Evolutionary conservation across 2,113 vertebrate species (phyloP).

Genomic region (Mobula birostris): DNA sequence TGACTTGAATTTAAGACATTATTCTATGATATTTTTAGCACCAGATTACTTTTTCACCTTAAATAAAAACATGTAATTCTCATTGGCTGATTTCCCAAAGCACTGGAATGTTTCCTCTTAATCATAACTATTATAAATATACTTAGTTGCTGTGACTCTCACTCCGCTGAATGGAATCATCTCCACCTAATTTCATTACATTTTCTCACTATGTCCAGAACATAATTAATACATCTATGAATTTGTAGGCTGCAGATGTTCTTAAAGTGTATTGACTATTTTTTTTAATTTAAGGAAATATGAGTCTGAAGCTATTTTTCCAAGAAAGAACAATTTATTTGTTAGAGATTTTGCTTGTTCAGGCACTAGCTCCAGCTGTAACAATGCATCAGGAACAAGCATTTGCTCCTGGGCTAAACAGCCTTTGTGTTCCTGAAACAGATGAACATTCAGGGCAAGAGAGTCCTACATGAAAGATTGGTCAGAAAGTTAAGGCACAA

Average conservation of each 20-base stretch:
- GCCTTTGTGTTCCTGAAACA: not conserved
- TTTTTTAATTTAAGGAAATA: not conserved
- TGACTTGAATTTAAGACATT: not conserved
- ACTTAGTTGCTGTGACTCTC: not conserved
- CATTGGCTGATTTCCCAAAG: slow-evolving; percentile 1
- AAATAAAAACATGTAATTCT: not conserved
- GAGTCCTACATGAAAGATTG: not conserved
- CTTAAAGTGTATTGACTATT: not conserved
- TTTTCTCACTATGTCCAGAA: not conserved
- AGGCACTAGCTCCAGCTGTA: not conserved
- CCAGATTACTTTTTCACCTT: not conserved
- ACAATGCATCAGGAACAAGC: slow-evolving; percentile 11
- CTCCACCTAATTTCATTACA: not conserved
- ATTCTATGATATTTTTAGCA: not conserved
- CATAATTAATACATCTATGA: not conserved
- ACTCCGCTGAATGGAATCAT: not conserved
- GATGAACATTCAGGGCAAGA: slow-evolving; percentile 2
- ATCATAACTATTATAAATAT: slow-evolving; percentile 15
- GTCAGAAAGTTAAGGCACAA: no score
- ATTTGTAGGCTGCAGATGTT: not conserved
- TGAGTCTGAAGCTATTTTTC: not conserved
- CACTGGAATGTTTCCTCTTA: not conserved
- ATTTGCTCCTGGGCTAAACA: slow-evolving; percentile 4
- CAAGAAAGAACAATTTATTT: not conserved
- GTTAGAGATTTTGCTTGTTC: not conserved